Evolutionary conservation across 2,888 invertebrate genomes (phyloP).

Genomic region (Labia minor): DNA sequence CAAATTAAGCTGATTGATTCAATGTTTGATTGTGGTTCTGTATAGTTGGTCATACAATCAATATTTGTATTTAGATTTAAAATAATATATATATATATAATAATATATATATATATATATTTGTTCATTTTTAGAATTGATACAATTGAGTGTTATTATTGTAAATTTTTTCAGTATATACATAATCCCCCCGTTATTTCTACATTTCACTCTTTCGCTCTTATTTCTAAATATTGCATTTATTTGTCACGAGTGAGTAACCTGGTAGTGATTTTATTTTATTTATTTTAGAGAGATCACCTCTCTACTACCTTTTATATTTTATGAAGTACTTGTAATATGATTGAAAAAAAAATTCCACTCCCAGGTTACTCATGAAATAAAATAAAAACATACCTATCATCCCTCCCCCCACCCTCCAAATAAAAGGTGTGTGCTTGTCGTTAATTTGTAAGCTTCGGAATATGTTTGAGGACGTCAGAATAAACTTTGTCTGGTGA

Average conservation of each 20-base stretch:
- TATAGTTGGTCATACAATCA: slow-evolving; percentile 5
- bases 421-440: slow-evolving; percentile 29
- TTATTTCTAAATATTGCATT: slow-evolving; percentile 13
- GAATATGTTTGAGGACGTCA: slow-evolving; percentile 61
- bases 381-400: too few relatives aligned
- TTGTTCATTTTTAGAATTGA: slow-evolving; percentile 13
- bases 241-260: not conserved
- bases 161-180: slow-evolving; percentile 4
- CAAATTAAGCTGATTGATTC: not conserved
- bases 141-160: slow-evolving; percentile 3
- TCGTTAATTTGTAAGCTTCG: slow-evolving; percentile 58
- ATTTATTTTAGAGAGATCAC: too few relatives aligned
- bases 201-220: too few relatives aligned
- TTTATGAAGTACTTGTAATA: too few relatives aligned
- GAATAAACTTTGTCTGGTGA: slow-evolving; percentile 54
- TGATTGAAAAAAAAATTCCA: too few relatives aligned
- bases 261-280: too few relatives aligned
- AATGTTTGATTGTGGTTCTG: not conserved
- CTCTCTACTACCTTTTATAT: too few relatives aligned
- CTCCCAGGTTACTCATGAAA: not conserved
- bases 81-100: not conserved
- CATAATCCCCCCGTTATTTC: too few relatives aligned
- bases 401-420: not conserved
- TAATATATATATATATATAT: too few relatives aligned
- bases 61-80: not conserved